Evolutionary conservation across 2,888 invertebrate genomes (phyloP).

Genomic region (Acrocyrtus sp.): DNA sequence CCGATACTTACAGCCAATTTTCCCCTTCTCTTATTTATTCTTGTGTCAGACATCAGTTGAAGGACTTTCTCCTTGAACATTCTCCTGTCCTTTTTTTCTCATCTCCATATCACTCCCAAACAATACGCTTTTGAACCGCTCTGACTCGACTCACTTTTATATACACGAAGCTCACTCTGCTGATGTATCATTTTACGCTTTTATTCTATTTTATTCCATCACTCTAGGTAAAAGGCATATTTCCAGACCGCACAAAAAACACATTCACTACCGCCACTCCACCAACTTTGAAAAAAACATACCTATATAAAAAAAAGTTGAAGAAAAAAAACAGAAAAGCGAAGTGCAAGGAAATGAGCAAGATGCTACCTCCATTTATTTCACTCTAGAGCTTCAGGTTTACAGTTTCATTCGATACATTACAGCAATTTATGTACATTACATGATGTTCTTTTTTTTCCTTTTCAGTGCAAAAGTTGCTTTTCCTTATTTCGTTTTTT

Average conservation of each 20-base stretch:
- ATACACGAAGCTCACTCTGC: too few species aligned
- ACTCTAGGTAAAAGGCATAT: too few species aligned
- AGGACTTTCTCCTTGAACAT: not conserved
- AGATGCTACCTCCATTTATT: constrained; percentile 50
- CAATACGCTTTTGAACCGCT: not conserved
- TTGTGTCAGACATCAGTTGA: too few species aligned
- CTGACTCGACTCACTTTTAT: too few species aligned
- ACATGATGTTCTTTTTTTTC: constrained; percentile 18
- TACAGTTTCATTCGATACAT: constrained; percentile 48
- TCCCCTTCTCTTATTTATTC: too few species aligned
- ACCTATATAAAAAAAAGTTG: too few species aligned
- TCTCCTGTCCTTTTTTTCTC: not conserved
- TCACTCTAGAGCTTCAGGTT: constrained; percentile 49
- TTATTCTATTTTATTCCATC: not conserved
- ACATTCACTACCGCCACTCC: too few species aligned
- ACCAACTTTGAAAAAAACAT: not conserved
- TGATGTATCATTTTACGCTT: not conserved
- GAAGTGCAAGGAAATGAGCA: constrained; percentile 39
- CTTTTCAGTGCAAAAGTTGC: constrained; percentile 2
- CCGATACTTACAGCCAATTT: too few species aligned
- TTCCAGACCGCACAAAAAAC: too few species aligned
- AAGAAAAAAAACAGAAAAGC: constrained; percentile 28
- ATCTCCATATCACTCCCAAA: too few species aligned
- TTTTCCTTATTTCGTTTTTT: constrained; percentile 17
- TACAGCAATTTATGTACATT: constrained; percentile 47